Evolutionary conservation across 2,888 invertebrate genomes (phyloP).

Genomic region (Acleris literana): DNA sequence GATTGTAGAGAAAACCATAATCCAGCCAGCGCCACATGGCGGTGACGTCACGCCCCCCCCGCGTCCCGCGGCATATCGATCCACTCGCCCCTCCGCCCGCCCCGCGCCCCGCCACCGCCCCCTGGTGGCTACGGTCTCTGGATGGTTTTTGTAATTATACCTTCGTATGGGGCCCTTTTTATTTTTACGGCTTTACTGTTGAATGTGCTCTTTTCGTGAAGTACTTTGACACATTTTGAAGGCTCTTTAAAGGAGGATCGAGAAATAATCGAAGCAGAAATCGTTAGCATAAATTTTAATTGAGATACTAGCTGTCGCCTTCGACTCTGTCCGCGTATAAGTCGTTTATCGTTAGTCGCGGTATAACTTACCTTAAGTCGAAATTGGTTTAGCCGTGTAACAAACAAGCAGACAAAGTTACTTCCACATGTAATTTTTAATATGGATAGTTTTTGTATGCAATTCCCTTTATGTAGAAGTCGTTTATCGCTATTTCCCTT

Average conservation of each 20-base stretch:
- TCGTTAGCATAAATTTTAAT: too few species aligned
- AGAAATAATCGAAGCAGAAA: too few species aligned
- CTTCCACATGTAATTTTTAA: too few species aligned
- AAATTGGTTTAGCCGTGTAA: too few species aligned
- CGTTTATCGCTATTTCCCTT: too few species aligned
- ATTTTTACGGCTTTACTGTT: slow-evolving; percentile 26
- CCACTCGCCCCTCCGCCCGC: slow-evolving; percentile 48
- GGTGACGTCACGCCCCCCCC: slow-evolving; percentile 68
- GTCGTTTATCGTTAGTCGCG: too few species aligned
- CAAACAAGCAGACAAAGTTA: too few species aligned
- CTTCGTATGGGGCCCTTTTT: slow-evolving; percentile 21
- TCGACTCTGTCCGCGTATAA: too few species aligned
- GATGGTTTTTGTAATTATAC: slow-evolving; percentile 32
- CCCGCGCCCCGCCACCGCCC: slow-evolving; percentile 44
- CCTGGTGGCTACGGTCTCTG: slow-evolving; percentile 12
- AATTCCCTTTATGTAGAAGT: too few species aligned
- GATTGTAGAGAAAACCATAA: slow-evolving; percentile 28
- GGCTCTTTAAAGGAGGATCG: background rate
- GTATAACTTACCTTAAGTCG: too few species aligned
- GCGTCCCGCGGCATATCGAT: slow-evolving; percentile 65
- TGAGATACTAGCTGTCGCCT: too few species aligned
- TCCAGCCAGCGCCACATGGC: slow-evolving; percentile 42
- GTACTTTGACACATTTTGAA: background rate
- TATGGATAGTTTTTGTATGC: too few species aligned
- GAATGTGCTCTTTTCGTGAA: slow-evolving; percentile 11